Conservation (phyloP, 2,797 vertebrate genomes). For the Phoebastria nigripes region DNA sequence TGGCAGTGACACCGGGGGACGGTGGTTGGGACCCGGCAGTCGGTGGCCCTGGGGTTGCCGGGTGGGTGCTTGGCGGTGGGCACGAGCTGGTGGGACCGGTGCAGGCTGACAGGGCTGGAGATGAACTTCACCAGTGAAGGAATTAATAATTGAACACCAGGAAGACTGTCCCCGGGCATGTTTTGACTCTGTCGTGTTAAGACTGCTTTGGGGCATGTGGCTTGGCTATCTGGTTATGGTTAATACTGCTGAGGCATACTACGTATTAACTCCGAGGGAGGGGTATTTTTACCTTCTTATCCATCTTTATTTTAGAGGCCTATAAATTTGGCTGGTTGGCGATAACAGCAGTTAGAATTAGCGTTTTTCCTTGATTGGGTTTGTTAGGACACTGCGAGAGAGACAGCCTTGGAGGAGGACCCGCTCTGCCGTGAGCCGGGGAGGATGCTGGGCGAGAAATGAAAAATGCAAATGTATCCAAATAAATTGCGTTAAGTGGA, state of each 20-base stretch:
- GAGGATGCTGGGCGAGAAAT: rapidly evolving
- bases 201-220: neutral
- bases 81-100: neutral
- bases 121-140: neutral
- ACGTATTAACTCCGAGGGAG: neutral
- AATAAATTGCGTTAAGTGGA: neutral
- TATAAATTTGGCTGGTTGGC: neutral
- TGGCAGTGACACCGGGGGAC: rapidly evolving
- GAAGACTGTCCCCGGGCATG: neutral
- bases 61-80: neutral
- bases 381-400: neutral
- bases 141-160: neutral
- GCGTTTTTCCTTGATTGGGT: neutral
- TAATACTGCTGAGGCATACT: neutral
- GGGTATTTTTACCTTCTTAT: neutral
- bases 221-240: neutral
- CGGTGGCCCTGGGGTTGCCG: neutral
- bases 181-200: neutral
- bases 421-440: rapidly evolving
- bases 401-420: neutral
- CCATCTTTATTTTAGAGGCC: neutral
- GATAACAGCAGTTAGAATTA: neutral
- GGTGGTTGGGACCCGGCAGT: neutral
- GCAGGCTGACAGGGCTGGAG: neutral
- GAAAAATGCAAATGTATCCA: neutral